These are phyloP conservation scores for Melanostigma gelatinosum DNA, from an alignment of 2,113 vertebrate genomes.

Conservation along the genomic window DNA sequence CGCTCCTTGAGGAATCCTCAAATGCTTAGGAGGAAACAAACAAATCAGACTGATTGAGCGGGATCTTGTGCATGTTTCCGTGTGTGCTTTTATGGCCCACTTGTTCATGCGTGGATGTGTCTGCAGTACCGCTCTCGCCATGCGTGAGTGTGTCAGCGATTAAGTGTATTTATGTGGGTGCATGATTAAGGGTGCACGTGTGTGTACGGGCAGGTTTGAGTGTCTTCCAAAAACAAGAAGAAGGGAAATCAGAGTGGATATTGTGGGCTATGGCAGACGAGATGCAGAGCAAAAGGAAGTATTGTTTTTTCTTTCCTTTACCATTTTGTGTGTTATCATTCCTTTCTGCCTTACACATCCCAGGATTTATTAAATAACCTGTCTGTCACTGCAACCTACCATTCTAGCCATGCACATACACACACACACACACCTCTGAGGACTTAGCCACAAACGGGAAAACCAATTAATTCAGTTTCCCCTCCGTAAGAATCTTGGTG, in stretches of 20 bases:
- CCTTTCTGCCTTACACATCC: conserved; percentile 67
- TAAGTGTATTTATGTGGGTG: conserved; percentile 75
- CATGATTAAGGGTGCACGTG: conserved; percentile 62
- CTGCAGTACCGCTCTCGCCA: conserved; percentile 68
- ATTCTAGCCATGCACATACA: conserved; percentile 72
- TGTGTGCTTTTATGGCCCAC: conserved; percentile 74
- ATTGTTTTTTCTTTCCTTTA: conserved; percentile 8
- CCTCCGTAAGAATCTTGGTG: conserved; percentile 67
- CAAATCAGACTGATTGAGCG: conserved; percentile 86
- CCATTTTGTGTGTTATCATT: conserved; percentile 44
- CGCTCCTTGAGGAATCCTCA: conserved; percentile 79
- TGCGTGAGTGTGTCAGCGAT: conserved; percentile 72
- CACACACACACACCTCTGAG: conserved; percentile 29
- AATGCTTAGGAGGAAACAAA: conserved; percentile 83
- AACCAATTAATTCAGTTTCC: conserved; percentile 78
- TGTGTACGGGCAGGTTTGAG: conserved; percentile 46
- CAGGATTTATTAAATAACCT: conserved; percentile 83
- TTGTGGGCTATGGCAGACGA: conserved; percentile 55
- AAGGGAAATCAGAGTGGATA: conserved; percentile 62
- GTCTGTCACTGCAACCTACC: conserved; percentile 75
- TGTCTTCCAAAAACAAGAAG: conserved; percentile 47
- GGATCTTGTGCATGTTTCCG: conserved; percentile 71
- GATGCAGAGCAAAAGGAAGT: conserved; percentile 46
- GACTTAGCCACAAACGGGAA: conserved; percentile 72
- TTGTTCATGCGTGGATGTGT: conserved; percentile 73